A percentile compares a stretch with the other conserved stretches of the same genome.
These are phyloP conservation scores for Campaea margaritaria DNA, from an alignment of 2,888 invertebrate genomes.

Conservation along the genomic window DNA sequence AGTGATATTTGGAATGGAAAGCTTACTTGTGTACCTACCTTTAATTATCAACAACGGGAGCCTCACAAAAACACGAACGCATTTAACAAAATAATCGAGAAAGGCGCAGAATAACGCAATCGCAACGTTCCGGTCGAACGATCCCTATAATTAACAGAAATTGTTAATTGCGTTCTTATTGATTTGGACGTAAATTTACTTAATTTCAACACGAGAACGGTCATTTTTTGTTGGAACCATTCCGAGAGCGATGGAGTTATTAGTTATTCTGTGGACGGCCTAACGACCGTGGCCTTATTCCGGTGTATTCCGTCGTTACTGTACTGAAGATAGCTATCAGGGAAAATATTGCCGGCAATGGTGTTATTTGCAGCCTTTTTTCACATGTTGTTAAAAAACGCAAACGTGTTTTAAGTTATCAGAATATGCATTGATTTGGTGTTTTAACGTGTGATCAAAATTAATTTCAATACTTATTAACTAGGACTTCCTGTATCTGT, in stretches of 20 bases:
- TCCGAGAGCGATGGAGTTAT: slow-evolving; percentile 18
- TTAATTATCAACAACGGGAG: slow-evolving; percentile 23
- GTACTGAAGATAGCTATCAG: slow-evolving; percentile 35
- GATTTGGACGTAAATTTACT: slow-evolving; percentile 52
- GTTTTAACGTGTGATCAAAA: too few species aligned
- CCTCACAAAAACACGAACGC: slow-evolving; percentile 25
- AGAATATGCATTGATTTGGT: too few species aligned
- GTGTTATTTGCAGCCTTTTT: slow-evolving; percentile 18
- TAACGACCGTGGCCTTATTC: slow-evolving; percentile 36
- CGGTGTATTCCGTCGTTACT: slow-evolving; percentile 22
- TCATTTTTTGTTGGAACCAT: slow-evolving; percentile 44
- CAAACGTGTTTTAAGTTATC: too few species aligned
- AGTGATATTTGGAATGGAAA: slow-evolving; percentile 35
- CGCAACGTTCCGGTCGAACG: slow-evolving; percentile 45
- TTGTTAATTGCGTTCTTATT: slow-evolving; percentile 60
- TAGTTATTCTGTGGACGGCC: slow-evolving; percentile 11
- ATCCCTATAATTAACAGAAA: slow-evolving; percentile 59
- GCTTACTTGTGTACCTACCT: slow-evolving; percentile 22
- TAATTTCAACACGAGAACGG: slow-evolving; percentile 46
- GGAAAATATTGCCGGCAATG: slow-evolving; percentile 25
- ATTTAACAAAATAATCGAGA: slow-evolving; percentile 34
- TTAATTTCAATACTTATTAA: too few species aligned
- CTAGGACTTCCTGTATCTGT: too few species aligned
- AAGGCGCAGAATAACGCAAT: slow-evolving; percentile 43
- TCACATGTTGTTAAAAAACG: too few species aligned